Base-by-base conservation (phyloP, 2,113 vertebrate genomes). In the Cynocephalus volans region DNA sequence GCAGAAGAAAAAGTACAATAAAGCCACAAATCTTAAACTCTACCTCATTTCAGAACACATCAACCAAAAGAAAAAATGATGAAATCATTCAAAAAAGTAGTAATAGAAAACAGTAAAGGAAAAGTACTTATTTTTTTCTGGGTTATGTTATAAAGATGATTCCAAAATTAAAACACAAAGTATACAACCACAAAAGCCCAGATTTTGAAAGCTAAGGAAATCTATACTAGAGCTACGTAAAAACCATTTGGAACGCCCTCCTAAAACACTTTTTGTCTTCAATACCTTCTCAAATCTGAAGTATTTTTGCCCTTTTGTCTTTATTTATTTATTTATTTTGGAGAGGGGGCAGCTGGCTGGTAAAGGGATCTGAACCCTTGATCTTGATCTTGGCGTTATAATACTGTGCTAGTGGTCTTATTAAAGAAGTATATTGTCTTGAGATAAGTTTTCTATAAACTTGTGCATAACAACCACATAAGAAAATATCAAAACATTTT, bases 391-490 rank as follows among this genome's bases (percentile, higher is more conserved):
- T 41, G 41, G 41, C 41, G 41, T 41, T 41, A 41, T 41, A 41
- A 41, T 41, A 41, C 41, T 41, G 41, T 41, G 41, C 41, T 41
- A 41, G 4, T 52, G 77, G 48, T 89, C 24, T 88, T 96, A 62
- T 0, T 79, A 50, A 90, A 96, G 65, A 93, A 92, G 54, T 64
- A 69, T 0, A n/a, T 6, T 86, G n/a, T 67, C 83, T 79, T 64
- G 73, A 97, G 73, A 69, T 77, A 85, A 96, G 54, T 11, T 86
- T 95, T 93, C 92, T 95, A 87, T 54, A 97, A 88, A 79, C 54
- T 67, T 73, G 8, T 83, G 26, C 60, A 90, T 41, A 79, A 86
- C 28, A 62, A 92, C 76, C 94, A 94, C 90, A 69, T 87, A 76
- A 94, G 85, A 75, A 83, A 58, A 72, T 50, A 80, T 19, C 75